Conservation (phyloP, 2,113 vertebrate genomes). For the Diadophis punctatus region DNA sequence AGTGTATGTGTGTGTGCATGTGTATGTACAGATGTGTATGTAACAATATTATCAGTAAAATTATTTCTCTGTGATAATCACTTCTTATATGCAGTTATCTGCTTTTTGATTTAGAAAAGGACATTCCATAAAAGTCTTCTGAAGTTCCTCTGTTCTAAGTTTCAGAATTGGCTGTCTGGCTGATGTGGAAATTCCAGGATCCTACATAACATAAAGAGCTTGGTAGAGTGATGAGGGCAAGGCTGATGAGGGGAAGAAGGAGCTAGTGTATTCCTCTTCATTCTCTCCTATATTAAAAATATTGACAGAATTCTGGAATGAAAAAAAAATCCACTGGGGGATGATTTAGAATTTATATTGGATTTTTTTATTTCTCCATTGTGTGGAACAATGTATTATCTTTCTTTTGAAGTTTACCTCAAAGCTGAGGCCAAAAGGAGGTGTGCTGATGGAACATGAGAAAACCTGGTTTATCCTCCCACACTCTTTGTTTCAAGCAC, state of each 20-base stretch:
- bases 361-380: not conserved
- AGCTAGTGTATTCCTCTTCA: not conserved
- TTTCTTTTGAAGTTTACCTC: not conserved
- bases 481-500: not conserved
- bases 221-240: too few relatives aligned
- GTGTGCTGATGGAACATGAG: not conserved
- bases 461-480: not conserved
- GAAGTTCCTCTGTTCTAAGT: not conserved
- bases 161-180: not conserved
- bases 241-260: not conserved
- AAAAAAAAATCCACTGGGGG: not conserved
- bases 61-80: not conserved
- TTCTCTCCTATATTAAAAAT: not conserved
- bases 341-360: not conserved
- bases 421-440: not conserved
- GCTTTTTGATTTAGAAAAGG: not conserved
- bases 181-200: not conserved
- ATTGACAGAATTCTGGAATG: not conserved
- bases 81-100: not conserved
- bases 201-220: not conserved
- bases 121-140: not conserved
- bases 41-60: conserved; percentile 13
- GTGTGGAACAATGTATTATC: not conserved
- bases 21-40: not conserved
- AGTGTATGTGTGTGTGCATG: not conserved